Evolutionary conservation across 2,797 vertebrate species (phyloP).

Genomic region (Acrocephalus scirpaceus): DNA sequence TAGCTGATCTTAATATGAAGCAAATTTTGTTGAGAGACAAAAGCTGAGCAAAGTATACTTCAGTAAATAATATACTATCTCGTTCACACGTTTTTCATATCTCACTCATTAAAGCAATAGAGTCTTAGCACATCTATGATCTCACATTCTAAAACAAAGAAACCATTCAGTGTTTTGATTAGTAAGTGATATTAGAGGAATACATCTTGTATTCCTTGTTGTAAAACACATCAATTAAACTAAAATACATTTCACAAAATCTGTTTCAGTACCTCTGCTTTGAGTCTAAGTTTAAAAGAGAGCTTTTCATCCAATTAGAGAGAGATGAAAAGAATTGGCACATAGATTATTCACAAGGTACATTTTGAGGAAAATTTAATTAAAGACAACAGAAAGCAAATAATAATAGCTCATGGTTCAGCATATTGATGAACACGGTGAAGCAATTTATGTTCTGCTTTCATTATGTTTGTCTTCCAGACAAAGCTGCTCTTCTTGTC

Average conservation of each 20-base stretch:
- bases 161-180: background rate
- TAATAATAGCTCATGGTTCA: background rate
- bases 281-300: background rate
- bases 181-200: background rate
- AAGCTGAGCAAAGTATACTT: background rate
- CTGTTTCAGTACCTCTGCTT: background rate
- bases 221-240: conserved; percentile 3
- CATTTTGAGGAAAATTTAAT: conserved; percentile 22
- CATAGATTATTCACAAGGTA: background rate
- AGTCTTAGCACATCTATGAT: background rate
- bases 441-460: background rate
- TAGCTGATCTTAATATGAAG: background rate
- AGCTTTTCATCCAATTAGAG: background rate
- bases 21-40: background rate
- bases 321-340: background rate
- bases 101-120: background rate
- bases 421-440: background rate
- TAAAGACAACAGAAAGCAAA: background rate
- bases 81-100: background rate
- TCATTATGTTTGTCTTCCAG: background rate
- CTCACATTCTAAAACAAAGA: background rate
- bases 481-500: background rate
- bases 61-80: background rate
- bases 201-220: background rate
- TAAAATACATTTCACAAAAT: background rate